These are phyloP conservation scores for Eumaeus atala DNA, from an alignment of 1,140 invertebrate genomes.

Conservation along the genomic window DNA sequence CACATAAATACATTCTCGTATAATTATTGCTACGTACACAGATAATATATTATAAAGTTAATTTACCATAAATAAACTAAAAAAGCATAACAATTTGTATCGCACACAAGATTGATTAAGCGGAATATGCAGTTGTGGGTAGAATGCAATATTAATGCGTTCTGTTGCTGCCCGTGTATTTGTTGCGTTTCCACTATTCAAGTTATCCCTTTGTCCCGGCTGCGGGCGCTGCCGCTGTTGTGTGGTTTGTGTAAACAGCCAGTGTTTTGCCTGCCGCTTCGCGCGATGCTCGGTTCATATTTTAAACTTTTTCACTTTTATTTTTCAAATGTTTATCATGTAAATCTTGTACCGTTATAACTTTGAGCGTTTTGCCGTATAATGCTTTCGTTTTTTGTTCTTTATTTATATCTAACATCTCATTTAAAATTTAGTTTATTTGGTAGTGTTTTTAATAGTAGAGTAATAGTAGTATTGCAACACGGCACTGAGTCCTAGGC, in stretches of 20 bases:
- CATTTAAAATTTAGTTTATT: too few species aligned
- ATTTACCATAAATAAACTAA: conserved; percentile 2
- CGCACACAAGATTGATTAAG: neutral
- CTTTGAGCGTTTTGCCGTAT: neutral
- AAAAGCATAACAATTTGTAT: neutral
- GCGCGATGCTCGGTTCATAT: neutral
- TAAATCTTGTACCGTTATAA: neutral
- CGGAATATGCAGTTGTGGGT: conserved; percentile 5
- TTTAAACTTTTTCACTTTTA: neutral
- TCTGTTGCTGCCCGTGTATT: conserved; percentile 12
- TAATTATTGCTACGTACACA: too few species aligned
- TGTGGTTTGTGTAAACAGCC: conserved; percentile 33
- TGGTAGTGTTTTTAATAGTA: neutral
- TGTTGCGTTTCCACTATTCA: conserved; percentile 20
- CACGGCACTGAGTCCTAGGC: too few species aligned
- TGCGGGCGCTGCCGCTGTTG: conserved; percentile 15
- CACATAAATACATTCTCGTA: too few species aligned
- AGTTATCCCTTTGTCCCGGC: conserved; percentile 30
- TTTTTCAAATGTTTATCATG: conserved; percentile 1
- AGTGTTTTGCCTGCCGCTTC: conserved; percentile 23
- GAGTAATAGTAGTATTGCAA: too few species aligned
- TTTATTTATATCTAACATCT: too few species aligned
- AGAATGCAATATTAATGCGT: conserved; percentile 14
- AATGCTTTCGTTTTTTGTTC: neutral
- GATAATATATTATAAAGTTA: neutral